Evolutionary conservation across 2,797 vertebrate species (phyloP).

Genomic region (Hafferia zeledoni): DNA sequence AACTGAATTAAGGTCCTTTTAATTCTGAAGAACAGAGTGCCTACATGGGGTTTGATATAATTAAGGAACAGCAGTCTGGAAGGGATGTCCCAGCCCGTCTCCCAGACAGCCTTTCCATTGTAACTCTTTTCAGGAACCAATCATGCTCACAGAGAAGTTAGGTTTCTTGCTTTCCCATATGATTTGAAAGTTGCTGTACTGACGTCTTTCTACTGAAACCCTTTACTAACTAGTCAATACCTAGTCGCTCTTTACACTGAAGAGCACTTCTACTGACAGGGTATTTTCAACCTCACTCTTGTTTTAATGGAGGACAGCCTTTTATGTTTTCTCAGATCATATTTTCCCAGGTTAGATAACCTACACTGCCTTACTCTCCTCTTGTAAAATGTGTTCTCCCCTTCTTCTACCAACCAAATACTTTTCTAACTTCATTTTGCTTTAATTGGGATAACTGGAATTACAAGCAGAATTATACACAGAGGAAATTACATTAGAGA

Average conservation of each 20-base stretch:
- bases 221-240: background rate
- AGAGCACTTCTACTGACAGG: background rate
- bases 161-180: background rate
- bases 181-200: background rate
- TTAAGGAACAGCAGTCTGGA: slow-evolving; percentile 35
- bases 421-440: background rate
- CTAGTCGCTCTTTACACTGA: background rate
- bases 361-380: background rate
- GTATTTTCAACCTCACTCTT: background rate
- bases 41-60: slow-evolving; percentile 25
- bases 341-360: background rate
- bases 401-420: background rate
- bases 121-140: background rate
- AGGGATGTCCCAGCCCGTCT: slow-evolving; percentile 17
- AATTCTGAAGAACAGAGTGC: slow-evolving; percentile 48
- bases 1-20: slow-evolving; percentile 58
- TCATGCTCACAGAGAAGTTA: background rate
- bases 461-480: slow-evolving; percentile 18
- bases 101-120: background rate
- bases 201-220: background rate
- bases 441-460: slow-evolving; percentile 38
- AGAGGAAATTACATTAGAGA: slow-evolving; percentile 36
- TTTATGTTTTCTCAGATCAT: background rate
- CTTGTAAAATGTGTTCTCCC: background rate
- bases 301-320: background rate